Conservation (phyloP, 2,113 vertebrate species). For the Nesoenas mayeri region DNA sequence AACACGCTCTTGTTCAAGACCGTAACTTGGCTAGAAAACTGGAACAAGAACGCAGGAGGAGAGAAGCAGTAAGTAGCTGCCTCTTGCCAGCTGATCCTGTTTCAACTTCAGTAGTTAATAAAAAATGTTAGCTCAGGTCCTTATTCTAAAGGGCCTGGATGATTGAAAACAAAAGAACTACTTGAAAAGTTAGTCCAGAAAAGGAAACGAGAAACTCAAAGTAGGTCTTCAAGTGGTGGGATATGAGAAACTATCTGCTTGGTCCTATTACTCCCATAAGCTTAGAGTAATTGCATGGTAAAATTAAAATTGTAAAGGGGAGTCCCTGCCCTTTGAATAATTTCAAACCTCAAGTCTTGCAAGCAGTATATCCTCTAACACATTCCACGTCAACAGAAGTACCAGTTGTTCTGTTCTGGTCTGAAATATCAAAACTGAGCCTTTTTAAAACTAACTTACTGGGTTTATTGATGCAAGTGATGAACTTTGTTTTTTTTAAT, state of each 20-base stretch:
- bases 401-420: not conserved
- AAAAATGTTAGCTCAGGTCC: not conserved
- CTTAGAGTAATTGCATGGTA: not conserved
- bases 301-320: not conserved
- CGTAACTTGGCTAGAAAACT: constrained; percentile 83
- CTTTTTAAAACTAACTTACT: not conserved
- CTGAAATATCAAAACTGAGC: not conserved
- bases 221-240: not conserved
- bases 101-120: not conserved
- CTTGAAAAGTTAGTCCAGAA: not conserved
- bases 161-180: not conserved
- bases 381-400: not conserved
- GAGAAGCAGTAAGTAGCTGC: constrained; percentile 84
- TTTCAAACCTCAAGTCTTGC: not conserved
- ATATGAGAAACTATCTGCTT: not conserved
- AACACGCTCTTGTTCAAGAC: constrained; percentile 59
- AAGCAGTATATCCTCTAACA: not conserved
- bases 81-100: not conserved
- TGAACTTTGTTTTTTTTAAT: not conserved
- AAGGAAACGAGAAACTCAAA: not conserved
- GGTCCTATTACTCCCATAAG: not conserved
- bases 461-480: not conserved
- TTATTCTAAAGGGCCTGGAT: not conserved
- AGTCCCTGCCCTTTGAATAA: not conserved
- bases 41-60: constrained; percentile 89